phyloP scores from a whole-genome alignment of 1,140 invertebrate genomes.

The Drosophila navojoa region DNA sequence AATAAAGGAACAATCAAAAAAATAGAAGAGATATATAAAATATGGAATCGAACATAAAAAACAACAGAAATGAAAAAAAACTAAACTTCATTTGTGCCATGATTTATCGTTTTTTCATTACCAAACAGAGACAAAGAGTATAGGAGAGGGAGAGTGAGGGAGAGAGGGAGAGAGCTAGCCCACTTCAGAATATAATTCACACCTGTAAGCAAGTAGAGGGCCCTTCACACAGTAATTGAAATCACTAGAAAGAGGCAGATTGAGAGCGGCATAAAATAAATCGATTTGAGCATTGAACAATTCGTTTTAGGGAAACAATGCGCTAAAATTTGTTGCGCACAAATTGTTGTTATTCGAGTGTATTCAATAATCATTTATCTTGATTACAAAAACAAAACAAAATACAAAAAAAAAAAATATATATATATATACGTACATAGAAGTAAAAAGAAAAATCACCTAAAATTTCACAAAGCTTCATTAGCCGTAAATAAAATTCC shows the following conservation, averaged over 20 bases:
- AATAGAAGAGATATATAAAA: conserved; percentile 32
- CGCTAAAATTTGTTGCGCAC: conserved; percentile 71
- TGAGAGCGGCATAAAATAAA: conserved; percentile 43
- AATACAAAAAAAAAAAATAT: not conserved
- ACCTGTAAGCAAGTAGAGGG: conserved; percentile 68
- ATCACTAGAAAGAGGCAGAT: conserved; percentile 21
- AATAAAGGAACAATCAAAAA: conserved; percentile 48
- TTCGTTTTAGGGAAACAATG: conserved; percentile 68
- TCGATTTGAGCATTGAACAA: conserved; percentile 64
- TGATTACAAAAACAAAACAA: conserved; percentile 38
- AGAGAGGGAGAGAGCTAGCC: conserved; percentile 18
- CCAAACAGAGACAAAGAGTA: conserved; percentile 26
- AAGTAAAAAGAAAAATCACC: conserved; percentile 2
- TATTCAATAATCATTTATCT: conserved; percentile 79
- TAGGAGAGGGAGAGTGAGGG: conserved; percentile 9
- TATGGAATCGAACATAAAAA: conserved; percentile 43
- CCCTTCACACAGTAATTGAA: conserved; percentile 72
- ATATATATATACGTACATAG: not conserved
- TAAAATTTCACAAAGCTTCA: conserved; percentile 35
- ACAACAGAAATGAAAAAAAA: conserved; percentile 4
- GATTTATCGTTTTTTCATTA: conserved; percentile 79
- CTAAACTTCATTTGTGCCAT: conserved; percentile 74
- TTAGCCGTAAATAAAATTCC: conserved; percentile 28
- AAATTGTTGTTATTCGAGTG: conserved; percentile 56
- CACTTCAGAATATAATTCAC: conserved; percentile 64